Base-by-base conservation (phyloP, 2,888 invertebrate species). In the Ecliptopera silaceata region DNA sequence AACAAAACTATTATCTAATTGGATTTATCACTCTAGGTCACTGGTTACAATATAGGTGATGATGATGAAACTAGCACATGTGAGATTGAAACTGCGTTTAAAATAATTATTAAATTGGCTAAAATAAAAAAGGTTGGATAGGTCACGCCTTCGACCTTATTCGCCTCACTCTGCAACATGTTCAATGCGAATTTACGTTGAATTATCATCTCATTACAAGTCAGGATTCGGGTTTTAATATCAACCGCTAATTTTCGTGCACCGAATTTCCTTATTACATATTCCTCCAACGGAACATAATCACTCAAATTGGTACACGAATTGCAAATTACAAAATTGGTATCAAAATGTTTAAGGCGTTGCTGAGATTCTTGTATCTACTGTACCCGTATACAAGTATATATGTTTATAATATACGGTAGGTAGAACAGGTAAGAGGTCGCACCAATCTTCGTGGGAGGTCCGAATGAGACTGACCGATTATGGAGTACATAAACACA, bases 301-400 rank as follows among this genome's bases (percentile, higher is more conserved):
- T 86, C 79, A 84, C 75, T 84, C 77, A 84, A 86, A 88, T 88
- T 86, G 80, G 82, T 84, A 82, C 77, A 76, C 73, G 84, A 81
- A 81, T 79, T 79, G 81, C 82, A 86, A 88, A 89, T 89, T 88
- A 83, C 85, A 66, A 84, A 86, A 87, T 86, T 87, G 80, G 72
- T 77, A 79, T 75, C 72, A 74, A 82, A 77, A 69, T 65, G 66
- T 63, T 70, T 58, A 59, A 71, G 70, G 73, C 66, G 72, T 70
- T 63, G 60, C 66, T 66, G 69, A 59, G 68, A 70, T 76, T 70
- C 70, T 66, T 58, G 56, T 70, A 69, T 70, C 66, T 68, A 63
- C 61, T 53, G 38, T 56, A 63, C 65, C 61, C 52, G 59, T 56
- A 49, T 56, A 56, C 20, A 29, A 55, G 56, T 44, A 36, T 15